A percentile compares a stretch with the other conserved stretches of the same genome.
Evolutionary conservation across 2,797 vertebrate species (phyloP).

Genomic region (Kryptopterus vitreolus): DNA sequence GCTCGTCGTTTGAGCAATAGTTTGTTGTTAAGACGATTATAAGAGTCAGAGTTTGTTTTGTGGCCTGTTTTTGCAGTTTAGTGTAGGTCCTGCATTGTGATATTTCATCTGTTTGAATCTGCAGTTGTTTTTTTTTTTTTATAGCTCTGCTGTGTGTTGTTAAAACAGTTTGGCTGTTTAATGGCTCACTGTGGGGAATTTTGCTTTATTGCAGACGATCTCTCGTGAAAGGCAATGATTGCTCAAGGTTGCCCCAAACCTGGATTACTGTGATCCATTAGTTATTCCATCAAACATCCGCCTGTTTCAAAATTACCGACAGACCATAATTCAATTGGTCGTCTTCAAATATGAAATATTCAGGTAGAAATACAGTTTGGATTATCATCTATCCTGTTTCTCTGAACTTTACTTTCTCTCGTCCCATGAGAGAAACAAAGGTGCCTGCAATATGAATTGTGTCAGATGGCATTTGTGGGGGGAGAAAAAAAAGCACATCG

Average conservation of each 20-base stretch:
- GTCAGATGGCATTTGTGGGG: constrained; percentile 55
- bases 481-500: constrained; percentile 50
- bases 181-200: constrained; percentile 14
- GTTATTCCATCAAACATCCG: neutral
- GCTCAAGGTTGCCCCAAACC: neutral
- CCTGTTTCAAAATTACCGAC: neutral
- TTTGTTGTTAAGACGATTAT: too few relatives aligned
- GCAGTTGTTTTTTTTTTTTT: constrained; percentile 17
- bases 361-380: neutral
- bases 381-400: neutral
- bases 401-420: constrained; percentile 12
- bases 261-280: neutral
- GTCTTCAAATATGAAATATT: neutral
- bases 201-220: constrained; percentile 25
- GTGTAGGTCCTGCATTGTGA: neutral
- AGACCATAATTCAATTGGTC: neutral
- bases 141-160: constrained; percentile 8
- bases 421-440: constrained; percentile 26
- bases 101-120: constrained; percentile 1
- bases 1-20: too few relatives aligned
- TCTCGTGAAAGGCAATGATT: neutral
- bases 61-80: too few relatives aligned
- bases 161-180: constrained; percentile 3
- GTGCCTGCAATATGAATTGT: constrained; percentile 43
- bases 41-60: too few relatives aligned